Percentiles rank a stretch among this genome's conserved stretches.
These are phyloP conservation scores for Nannoperca australis DNA, from an alignment of 2,797 vertebrate genomes.

Conservation along the genomic window DNA sequence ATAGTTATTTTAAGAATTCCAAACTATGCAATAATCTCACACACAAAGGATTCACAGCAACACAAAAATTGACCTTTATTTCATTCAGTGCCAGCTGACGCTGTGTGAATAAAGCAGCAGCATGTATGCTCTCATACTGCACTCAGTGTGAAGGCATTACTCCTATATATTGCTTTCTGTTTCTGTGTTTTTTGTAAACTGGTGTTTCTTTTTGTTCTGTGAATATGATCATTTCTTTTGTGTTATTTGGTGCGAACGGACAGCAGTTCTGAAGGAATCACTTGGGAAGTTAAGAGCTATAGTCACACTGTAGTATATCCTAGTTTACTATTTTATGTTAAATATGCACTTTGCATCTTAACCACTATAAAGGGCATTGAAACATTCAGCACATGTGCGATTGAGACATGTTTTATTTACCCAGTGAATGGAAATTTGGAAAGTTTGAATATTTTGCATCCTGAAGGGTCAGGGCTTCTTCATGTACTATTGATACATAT, in stretches of 20 bases:
- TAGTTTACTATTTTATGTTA: constrained; percentile 79
- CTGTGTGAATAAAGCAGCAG: constrained; percentile 78
- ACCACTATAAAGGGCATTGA: constrained; percentile 90
- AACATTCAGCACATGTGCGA: constrained; percentile 83
- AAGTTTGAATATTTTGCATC: constrained; percentile 67
- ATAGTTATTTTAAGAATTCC: constrained; percentile 85
- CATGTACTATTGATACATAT: constrained; percentile 75
- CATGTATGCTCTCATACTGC: constrained; percentile 66
- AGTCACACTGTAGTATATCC: constrained; percentile 80
- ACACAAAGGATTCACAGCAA: constrained; percentile 81
- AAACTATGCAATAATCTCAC: constrained; percentile 90
- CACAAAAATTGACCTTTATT: constrained; percentile 78
- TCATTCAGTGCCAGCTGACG: constrained; percentile 77
- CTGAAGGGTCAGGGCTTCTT: constrained; percentile 76
- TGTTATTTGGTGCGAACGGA: constrained; percentile 58
- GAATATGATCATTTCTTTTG: constrained; percentile 63
- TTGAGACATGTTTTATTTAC: constrained; percentile 77
- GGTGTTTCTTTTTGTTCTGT: constrained; percentile 66
- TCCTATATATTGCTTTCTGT: constrained; percentile 65
- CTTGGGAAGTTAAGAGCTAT: constrained; percentile 75
- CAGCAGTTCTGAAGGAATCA: constrained; percentile 69
- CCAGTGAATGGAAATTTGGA: constrained; percentile 63
- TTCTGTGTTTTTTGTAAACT: constrained; percentile 57
- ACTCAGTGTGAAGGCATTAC: constrained; percentile 65
- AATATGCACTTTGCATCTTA: constrained; percentile 89